A percentile compares a stretch with the other conserved stretches of the same genome.
phyloP scores from a whole-genome alignment of 2,888 invertebrate genomes.

The Lochmaea crataegi region DNA sequence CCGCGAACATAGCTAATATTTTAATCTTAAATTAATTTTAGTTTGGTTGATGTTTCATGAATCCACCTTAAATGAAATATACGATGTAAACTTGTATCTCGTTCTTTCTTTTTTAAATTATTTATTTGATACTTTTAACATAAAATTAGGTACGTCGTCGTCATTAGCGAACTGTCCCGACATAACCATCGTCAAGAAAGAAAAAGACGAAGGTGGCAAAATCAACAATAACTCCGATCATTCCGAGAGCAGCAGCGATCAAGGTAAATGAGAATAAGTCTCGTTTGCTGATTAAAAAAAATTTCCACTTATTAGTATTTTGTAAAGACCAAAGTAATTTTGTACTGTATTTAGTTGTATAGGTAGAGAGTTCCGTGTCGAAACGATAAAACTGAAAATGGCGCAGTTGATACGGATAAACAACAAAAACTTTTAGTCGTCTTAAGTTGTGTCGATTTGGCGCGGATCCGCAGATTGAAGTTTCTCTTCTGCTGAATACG shows the following conservation, averaged over 20 bases:
- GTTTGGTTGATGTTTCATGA: too few relatives aligned
- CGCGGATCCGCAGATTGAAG: background rate
- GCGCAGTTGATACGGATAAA: background rate
- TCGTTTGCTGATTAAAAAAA: slow-evolving; percentile 44
- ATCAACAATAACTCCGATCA: slow-evolving; percentile 66
- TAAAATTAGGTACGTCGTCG: slow-evolving; percentile 48
- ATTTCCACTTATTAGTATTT: slow-evolving; percentile 65
- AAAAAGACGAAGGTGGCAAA: slow-evolving; percentile 64
- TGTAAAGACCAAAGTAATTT: slow-evolving; percentile 67
- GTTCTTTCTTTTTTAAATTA: too few relatives aligned
- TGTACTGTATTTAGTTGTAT: slow-evolving; percentile 57
- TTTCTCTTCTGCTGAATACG: slow-evolving; percentile 44
- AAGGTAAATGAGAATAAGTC: slow-evolving; percentile 58
- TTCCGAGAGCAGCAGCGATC: slow-evolving; percentile 62
- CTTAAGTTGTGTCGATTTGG: background rate
- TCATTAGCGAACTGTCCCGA: slow-evolving; percentile 70
- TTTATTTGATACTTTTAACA: background rate
- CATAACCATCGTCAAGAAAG: slow-evolving; percentile 72
- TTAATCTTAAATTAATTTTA: too few relatives aligned
- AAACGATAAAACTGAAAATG: slow-evolving; percentile 5
- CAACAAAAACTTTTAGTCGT: background rate
- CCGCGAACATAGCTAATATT: too few relatives aligned
- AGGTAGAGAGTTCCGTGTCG: slow-evolving; percentile 24
- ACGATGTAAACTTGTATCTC: too few relatives aligned
- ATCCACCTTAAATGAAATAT: too few relatives aligned